These are phyloP conservation scores for Leptestheria dahalacensis DNA, from an alignment of 1,140 invertebrate species.

Conservation along the genomic window DNA sequence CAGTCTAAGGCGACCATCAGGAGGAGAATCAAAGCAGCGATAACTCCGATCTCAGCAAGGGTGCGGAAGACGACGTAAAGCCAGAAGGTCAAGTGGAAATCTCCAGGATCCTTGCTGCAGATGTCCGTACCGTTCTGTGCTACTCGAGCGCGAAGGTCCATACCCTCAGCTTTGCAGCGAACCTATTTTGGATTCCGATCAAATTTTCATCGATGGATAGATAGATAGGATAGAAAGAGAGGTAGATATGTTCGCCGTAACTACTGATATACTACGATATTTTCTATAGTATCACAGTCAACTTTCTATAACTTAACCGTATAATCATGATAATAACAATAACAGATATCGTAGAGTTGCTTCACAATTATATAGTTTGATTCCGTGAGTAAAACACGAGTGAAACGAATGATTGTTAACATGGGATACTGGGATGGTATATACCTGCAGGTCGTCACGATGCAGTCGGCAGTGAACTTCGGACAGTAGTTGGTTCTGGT, in stretches of 20 bases:
- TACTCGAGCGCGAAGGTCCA: conserved; percentile 2
- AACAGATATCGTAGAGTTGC: too few relatives aligned
- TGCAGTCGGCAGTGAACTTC: conserved; percentile 2
- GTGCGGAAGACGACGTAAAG: conserved; percentile 12
- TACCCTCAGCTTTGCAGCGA: conserved; percentile 5
- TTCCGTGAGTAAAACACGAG: too few relatives aligned
- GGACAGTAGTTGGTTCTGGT: conserved; percentile 1
- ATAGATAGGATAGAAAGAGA: too few relatives aligned
- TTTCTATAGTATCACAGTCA: too few relatives aligned
- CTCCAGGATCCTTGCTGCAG: neutral
- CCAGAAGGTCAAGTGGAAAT: conserved; percentile 15
- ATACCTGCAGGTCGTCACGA: neutral
- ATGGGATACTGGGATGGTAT: too few relatives aligned
- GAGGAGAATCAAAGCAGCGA: conserved; percentile 10
- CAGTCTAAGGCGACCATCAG: conserved; percentile 1
- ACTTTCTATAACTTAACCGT: too few relatives aligned
- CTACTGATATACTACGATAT: too few relatives aligned
- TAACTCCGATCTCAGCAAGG: conserved; percentile 9
- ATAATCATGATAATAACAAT: too few relatives aligned
- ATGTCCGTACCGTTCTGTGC: conserved; percentile 3
- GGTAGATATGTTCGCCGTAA: too few relatives aligned
- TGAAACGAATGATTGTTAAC: too few relatives aligned
- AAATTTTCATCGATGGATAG: too few relatives aligned
- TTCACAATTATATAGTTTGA: too few relatives aligned
- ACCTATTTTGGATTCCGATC: neutral